Conservation (phyloP, 2,888 invertebrate genomes). For the Drosophila acutilabella region DNA sequence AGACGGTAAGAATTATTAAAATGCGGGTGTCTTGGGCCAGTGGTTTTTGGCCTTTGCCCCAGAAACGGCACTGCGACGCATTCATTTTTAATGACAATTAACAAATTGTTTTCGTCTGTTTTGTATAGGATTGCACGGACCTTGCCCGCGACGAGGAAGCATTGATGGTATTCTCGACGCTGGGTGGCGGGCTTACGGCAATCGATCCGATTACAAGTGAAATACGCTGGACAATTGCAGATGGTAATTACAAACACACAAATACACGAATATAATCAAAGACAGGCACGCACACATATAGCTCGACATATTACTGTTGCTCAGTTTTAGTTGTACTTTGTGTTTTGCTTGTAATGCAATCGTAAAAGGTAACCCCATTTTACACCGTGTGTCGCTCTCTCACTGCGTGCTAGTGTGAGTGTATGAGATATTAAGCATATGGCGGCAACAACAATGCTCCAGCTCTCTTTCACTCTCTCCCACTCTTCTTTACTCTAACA, state of each 20-base stretch:
- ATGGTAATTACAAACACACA: conserved; percentile 87
- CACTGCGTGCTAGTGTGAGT: conserved; percentile 3
- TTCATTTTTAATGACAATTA: conserved; percentile 38
- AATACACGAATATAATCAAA: not conserved
- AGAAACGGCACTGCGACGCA: conserved; percentile 7
- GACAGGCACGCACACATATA: conserved; percentile 3
- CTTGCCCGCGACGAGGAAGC: conserved; percentile 90
- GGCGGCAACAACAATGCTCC: conserved; percentile 24
- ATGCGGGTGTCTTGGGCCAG: conserved; percentile 27
- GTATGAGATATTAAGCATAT: conserved; percentile 58
- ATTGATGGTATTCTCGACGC: conserved; percentile 94
- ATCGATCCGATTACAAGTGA: conserved; percentile 94
- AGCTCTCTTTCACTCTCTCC: conserved; percentile 7
- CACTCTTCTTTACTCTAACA: not conserved
- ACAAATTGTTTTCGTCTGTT: conserved; percentile 32
- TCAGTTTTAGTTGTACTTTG: conserved; percentile 19
- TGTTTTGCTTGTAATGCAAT: conserved; percentile 37
- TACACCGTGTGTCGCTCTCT: conserved; percentile 33
- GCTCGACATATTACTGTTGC: conserved; percentile 17
- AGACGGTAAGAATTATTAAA: conserved; percentile 55
- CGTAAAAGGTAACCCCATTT: conserved; percentile 53
- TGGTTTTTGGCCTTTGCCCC: conserved; percentile 18
- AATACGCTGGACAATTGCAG: conserved; percentile 95
- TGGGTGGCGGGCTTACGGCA: conserved; percentile 97
- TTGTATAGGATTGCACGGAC: conserved; percentile 86